Conservation (phyloP, 2,888 invertebrate genomes). For the Nomada goodeniana region DNA sequence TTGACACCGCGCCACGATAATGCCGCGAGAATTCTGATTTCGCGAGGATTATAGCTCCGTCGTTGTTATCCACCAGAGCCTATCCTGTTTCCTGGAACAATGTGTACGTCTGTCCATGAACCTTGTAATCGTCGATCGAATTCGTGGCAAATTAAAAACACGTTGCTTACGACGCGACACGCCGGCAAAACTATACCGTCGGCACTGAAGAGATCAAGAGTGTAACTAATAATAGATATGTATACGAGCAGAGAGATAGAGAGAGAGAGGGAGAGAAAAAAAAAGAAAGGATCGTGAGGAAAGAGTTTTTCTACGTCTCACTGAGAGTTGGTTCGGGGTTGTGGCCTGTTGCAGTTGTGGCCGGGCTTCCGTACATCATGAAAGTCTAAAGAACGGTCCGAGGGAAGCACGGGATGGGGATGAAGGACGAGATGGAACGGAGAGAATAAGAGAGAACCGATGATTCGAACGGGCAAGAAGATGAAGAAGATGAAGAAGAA, state of each 20-base stretch:
- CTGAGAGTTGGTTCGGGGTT: constrained; percentile 71
- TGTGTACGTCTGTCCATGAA: constrained; percentile 47
- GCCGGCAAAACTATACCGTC: constrained; percentile 5
- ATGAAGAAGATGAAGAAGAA: neutral
- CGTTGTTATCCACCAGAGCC: constrained; percentile 11
- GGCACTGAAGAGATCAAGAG: constrained; percentile 43
- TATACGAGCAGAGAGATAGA: constrained; percentile 15
- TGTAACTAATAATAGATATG: constrained; percentile 28
- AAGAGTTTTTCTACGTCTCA: constrained; percentile 59
- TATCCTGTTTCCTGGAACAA: constrained; percentile 22
- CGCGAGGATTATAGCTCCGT: constrained; percentile 45
- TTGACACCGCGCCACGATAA: no score
- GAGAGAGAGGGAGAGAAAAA: neutral
- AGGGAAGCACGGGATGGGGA: constrained; percentile 42
- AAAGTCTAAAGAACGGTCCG: constrained; percentile 76
- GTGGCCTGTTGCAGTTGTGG: constrained; percentile 82
- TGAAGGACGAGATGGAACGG: constrained; percentile 46
- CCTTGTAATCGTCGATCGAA: constrained; percentile 54
- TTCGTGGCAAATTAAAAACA: constrained; percentile 13
- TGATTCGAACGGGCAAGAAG: neutral
- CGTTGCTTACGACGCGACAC: constrained; percentile 19
- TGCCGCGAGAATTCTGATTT: no score
- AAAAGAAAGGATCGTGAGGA: constrained; percentile 50
- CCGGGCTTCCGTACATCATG: constrained; percentile 83
- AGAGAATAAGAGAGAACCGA: constrained; percentile 21